phyloP scores from a whole-genome alignment of 1,140 invertebrate species.

The Archivesica marissinica region DNA sequence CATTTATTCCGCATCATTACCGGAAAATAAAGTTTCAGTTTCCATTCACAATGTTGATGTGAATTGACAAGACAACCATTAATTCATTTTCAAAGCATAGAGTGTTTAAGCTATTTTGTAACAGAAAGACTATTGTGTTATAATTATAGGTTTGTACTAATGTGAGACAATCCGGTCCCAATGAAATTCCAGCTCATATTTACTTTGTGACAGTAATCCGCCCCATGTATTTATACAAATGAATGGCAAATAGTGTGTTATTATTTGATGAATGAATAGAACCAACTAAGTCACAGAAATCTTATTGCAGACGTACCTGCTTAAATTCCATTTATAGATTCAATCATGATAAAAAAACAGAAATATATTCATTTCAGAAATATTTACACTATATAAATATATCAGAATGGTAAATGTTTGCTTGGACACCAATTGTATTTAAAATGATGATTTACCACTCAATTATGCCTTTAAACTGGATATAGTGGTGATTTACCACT shows the following conservation, averaged over 20 bases:
- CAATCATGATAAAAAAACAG: not conserved
- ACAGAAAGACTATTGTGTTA: constrained; percentile 23
- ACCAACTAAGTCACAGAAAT: not conserved
- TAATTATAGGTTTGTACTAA: constrained; percentile 24
- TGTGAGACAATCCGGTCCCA: not conserved
- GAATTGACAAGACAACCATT: constrained; percentile 24
- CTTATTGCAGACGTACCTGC: not conserved
- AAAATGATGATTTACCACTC: no score
- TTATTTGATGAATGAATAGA: not conserved
- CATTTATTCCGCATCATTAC: constrained; percentile 24
- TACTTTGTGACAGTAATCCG: constrained; percentile 13
- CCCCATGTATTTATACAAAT: not conserved
- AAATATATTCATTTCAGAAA: no score
- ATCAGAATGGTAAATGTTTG: no score
- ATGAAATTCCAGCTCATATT: not conserved
- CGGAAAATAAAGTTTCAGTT: constrained; percentile 1
- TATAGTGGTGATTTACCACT: no score
- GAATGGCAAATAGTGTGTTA: constrained; percentile 12
- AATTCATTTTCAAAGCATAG: constrained; percentile 6
- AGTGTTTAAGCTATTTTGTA: constrained; percentile 16
- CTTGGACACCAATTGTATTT: no score
- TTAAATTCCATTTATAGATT: not conserved
- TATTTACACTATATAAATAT: no score
- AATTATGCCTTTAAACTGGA: no score
- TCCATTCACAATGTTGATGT: not conserved